These are phyloP conservation scores for Drosophila rellima DNA, from an alignment of 2,888 invertebrate genomes.

Conservation along the genomic window DNA sequence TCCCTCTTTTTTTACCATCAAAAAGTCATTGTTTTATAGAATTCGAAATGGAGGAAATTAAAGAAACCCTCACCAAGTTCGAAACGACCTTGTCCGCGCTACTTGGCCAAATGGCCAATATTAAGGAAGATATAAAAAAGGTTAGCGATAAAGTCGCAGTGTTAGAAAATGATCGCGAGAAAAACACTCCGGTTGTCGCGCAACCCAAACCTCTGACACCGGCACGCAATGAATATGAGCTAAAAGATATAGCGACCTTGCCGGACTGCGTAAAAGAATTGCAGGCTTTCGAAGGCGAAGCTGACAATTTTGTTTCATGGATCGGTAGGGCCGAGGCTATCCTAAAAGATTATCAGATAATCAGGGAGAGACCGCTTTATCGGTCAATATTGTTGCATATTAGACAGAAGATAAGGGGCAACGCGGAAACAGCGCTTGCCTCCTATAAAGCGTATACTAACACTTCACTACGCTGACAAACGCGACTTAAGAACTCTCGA, in stretches of 20 bases:
- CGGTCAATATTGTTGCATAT: constrained; percentile 5
- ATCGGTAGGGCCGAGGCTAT: constrained; percentile 8
- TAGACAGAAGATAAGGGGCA: constrained; percentile 11
- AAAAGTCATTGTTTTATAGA: neutral
- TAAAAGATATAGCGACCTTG: constrained; percentile 5
- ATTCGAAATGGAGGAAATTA: constrained; percentile 5
- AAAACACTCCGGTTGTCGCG: neutral
- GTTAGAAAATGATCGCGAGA: neutral
- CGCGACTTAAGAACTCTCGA: constrained; percentile 2
- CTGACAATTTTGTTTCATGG: constrained; percentile 7
- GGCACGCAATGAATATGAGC: neutral
- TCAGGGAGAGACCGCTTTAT: constrained; percentile 4
- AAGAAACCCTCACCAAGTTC: constrained; percentile 5
- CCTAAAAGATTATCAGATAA: constrained; percentile 1
- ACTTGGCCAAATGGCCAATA: neutral
- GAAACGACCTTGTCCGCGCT: neutral
- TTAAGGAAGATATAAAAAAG: neutral
- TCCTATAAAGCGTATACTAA: constrained; percentile 12
- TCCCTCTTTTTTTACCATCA: neutral
- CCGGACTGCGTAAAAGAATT: constrained; percentile 23
- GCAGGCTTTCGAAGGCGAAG: constrained; percentile 1
- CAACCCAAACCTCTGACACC: neutral
- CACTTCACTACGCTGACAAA: constrained; percentile 18
- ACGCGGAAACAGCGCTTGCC: neutral
- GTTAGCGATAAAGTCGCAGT: neutral